A percentile compares a stretch with the other conserved stretches of the same genome.
phyloP scores from a whole-genome alignment of 2,888 invertebrate genomes.

The Scaptomyza flava region DNA sequence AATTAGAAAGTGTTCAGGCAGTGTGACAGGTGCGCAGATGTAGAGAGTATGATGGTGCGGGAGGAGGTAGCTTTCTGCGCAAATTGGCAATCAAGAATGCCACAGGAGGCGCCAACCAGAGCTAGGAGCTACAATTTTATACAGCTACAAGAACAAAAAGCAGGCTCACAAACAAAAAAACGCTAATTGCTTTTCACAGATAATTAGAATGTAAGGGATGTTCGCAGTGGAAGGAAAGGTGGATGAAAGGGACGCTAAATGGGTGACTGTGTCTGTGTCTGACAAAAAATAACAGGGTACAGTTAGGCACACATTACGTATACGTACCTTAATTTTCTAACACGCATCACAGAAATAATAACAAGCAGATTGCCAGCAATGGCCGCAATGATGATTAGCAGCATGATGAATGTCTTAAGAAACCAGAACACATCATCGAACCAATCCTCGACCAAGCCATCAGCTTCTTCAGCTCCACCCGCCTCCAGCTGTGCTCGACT shows the following conservation, averaged over 20 bases:
- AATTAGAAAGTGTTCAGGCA: constrained; percentile 54
- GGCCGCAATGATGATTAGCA: constrained; percentile 94
- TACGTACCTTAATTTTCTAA: constrained; percentile 86
- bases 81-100: constrained; percentile 70
- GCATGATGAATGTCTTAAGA: constrained; percentile 92
- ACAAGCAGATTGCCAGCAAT: constrained; percentile 95
- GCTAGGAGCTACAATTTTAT: constrained; percentile 48
- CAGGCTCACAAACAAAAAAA: constrained; percentile 21
- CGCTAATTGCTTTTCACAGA: constrained; percentile 75
- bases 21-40: constrained; percentile 21
- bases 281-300: constrained; percentile 17
- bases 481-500: constrained; percentile 46
- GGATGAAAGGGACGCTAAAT: not conserved
- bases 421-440: constrained; percentile 87
- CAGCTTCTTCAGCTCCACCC: constrained; percentile 3
- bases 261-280: not conserved
- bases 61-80: constrained; percentile 15
- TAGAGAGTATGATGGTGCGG: not conserved
- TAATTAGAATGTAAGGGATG: constrained; percentile 59
- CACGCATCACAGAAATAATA: constrained; percentile 93
- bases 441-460: constrained; percentile 83
- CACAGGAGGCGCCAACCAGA: constrained; percentile 31
- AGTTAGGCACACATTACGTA: constrained; percentile 36
- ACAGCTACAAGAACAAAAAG: constrained; percentile 59
- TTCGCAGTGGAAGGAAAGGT: not conserved